Base-by-base conservation (phyloP, 2,888 invertebrate genomes). In the Myopa testacea region DNA sequence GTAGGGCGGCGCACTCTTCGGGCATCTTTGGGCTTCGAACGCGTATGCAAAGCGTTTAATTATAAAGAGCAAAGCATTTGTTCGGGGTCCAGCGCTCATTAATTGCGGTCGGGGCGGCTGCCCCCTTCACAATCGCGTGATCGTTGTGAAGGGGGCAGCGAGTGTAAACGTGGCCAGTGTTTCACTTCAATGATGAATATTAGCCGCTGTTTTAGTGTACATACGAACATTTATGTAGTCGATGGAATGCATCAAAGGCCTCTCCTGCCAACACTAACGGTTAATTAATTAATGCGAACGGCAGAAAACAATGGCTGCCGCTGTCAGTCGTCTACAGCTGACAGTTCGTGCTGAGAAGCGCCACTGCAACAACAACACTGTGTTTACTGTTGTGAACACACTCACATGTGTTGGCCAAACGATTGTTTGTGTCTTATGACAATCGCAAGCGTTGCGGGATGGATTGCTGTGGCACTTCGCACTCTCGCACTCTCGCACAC, bases 401-500 rank as follows among this genome's bases (percentile, higher is more conserved):
- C 26, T 62, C 34, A 40, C 19, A 26, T 73, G 72, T 40, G 19
- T 26, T 50, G 34, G n/a, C 40, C 37, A 55, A 71, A n/a, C 52
- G 55, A 71, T 71, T 71, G 71, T 45, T 58, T n/a, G 16, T n/a
- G 71, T 76, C 62, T 79, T 72, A 72, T 81, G 80, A 79, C 78
- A 81, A 84, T 81, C 82, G 83, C 78, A 80, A 78, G 52, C 62
- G 63, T 79, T 81, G 50, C 50, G 10, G 50, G 2, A n/a, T n/a
- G n/a, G n/a, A n/a, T n/a, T n/a, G n/a, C n/a, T n/a, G n/a, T n/a
- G n/a, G n/a, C n/a, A n/a, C n/a, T n/a, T n/a, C n/a, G n/a, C n/a
- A n/a, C n/a, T n/a, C n/a, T n/a, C n/a, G n/a, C n/a, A n/a, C n/a
- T n/a, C n/a, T n/a, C n/a, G n/a, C n/a, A n/a, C n/a, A n/a, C n/a